Evolutionary conservation across 2,113 vertebrate species (phyloP), one percentile per base, ranked within the genome.

Genomic region (Oophaga pumilio): DNA sequence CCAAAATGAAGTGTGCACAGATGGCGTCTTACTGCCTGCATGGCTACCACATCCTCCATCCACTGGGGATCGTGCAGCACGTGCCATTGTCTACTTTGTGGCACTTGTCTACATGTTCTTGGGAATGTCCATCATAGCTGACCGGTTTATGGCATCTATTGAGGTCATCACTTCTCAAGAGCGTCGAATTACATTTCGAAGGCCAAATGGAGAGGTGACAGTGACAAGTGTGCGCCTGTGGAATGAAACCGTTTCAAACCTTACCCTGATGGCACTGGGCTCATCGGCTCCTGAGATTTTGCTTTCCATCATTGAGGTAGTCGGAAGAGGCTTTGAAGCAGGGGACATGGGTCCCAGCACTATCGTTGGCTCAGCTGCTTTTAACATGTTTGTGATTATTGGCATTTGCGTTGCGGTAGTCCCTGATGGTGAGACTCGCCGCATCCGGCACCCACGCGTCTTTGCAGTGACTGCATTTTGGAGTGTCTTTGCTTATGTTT

Each of bases 81-180:
- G 96, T 2, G 96, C 96, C 87, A 96, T 96, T 3, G 96, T 97
- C 43, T 97, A 97, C 91, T 96, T 97, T 53, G 96, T 95, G 33
- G 96, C 96, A 0, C 93, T 97, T 68, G 94, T 96, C 89, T 97
- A 97, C 92, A 96, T 97, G 95, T 97, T 97, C 90, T 91, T 97
- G 89, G 96, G 96, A 78, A 96, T 97, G 96, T 96, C 95, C 90
- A 97, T 97, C 89, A 95, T 96, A 17, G 96, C 96, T 0, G 96
- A 97, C 89, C 95, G 96, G 85, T 97, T 97, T 90, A 97, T 97
- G 96, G 95, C 96, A n/a, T 96, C 96, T 22, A 96, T 97, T 0
- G 96, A 97, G 91, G 96, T 97, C 81, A 97, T 97, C 89, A 97
- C 96, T 53, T 97, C 96, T 22, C 96, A 96, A 92, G 96, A 97